Evolutionary conservation across 2,113 vertebrate genomes (phyloP).

Genomic region (Egretta garzetta): DNA sequence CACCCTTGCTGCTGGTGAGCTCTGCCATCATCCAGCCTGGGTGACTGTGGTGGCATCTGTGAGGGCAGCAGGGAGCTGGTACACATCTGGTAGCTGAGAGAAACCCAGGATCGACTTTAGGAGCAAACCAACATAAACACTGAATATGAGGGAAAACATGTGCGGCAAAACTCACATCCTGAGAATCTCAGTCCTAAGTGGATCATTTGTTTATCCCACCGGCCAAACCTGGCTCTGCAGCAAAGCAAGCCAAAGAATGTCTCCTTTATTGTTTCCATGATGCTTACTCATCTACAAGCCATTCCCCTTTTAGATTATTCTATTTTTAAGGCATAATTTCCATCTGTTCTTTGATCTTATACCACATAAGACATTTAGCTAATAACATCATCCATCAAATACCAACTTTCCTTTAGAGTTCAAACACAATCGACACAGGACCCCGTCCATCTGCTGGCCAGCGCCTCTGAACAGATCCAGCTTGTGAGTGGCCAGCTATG

Average conservation of each 20-base stretch:
- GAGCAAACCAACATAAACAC: background rate
- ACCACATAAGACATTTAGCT: slow-evolving; percentile 71
- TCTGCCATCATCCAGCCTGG: background rate
- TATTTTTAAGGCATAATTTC: slow-evolving; percentile 76
- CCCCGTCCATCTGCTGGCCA: slow-evolving; percentile 50
- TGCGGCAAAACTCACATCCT: background rate
- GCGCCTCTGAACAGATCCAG: slow-evolving; percentile 49
- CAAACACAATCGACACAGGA: slow-evolving; percentile 52
- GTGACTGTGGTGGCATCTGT: background rate
- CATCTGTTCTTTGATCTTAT: slow-evolving; percentile 78
- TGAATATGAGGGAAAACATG: background rate
- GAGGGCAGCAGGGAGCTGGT: background rate
- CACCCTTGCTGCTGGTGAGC: background rate
- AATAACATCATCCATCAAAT: slow-evolving; percentile 69
- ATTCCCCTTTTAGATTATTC: slow-evolving; percentile 75
- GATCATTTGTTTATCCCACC: slow-evolving; percentile 16
- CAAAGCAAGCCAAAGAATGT: slow-evolving; percentile 71
- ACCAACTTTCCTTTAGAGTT: slow-evolving; percentile 59
- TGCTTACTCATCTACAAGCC: slow-evolving; percentile 69
- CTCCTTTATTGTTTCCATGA: slow-evolving; percentile 71
- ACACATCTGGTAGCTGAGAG: background rate
- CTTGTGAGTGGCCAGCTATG: slow-evolving; percentile 49
- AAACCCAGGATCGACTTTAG: background rate
- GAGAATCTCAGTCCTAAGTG: background rate
- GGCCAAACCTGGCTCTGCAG: slow-evolving; percentile 35